These are phyloP conservation scores for Dromaius novaehollandiae DNA, from an alignment of 2,113 vertebrate genomes.

Conservation along the genomic window DNA sequence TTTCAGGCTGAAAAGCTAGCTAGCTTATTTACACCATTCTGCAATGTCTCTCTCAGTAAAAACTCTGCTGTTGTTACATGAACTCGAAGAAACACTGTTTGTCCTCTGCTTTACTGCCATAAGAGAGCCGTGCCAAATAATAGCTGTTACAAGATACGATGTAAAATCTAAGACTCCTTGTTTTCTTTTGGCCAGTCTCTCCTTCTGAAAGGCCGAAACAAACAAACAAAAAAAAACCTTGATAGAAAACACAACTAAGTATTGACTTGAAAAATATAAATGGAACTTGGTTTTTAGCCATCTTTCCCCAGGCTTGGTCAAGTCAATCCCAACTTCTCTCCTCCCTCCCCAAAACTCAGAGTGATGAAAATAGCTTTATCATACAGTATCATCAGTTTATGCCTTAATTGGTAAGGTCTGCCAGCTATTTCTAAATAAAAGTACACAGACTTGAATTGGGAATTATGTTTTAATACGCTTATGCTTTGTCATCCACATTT, in stretches of 20 bases:
- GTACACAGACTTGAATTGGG: background rate
- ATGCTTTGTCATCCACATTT: background rate
- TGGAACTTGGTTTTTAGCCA: constrained; percentile 15
- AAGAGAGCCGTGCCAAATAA: constrained; percentile 33
- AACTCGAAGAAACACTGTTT: background rate
- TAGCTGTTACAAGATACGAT: background rate
- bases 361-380: background rate
- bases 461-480: background rate
- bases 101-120: constrained; percentile 11
- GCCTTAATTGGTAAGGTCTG: background rate
- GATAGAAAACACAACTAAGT: background rate
- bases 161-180: background rate
- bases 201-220: constrained; percentile 23
- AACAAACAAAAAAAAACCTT: background rate
- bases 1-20: background rate
- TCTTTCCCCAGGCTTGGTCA: background rate
- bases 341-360: background rate
- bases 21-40: background rate
- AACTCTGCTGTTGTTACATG: background rate
- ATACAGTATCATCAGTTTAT: background rate
- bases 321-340: background rate
- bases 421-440: background rate
- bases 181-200: background rate
- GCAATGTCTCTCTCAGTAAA: background rate
- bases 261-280: background rate